Percentiles rank a stretch among this genome's conserved stretches.
Evolutionary conservation across 2,888 invertebrate species (phyloP).

Genomic region (Meiosimyza decipiens): DNA sequence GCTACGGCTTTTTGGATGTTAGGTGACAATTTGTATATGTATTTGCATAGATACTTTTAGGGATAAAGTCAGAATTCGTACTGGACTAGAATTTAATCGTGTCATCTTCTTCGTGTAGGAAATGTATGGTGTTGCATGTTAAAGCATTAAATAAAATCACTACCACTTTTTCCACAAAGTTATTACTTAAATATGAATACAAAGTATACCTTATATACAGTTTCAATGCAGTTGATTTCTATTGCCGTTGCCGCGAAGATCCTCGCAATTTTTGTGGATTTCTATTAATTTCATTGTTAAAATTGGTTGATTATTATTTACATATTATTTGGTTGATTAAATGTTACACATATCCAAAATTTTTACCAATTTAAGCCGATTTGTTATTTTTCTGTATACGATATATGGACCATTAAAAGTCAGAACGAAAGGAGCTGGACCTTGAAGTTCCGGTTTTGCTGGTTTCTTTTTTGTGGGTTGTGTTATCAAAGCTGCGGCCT

Average conservation of each 20-base stretch:
- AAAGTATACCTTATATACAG: slow-evolving; percentile 46
- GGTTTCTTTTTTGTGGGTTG: too few species aligned
- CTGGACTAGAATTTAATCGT: too few species aligned
- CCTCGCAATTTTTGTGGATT: slow-evolving; percentile 66
- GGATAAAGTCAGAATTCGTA: too few species aligned
- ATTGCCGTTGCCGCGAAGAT: slow-evolving; percentile 63
- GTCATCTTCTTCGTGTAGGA: not conserved
- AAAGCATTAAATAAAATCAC: not conserved
- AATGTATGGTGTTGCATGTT: too few species aligned
- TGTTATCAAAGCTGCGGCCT: too few species aligned
- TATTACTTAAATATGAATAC: not conserved
- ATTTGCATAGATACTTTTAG: too few species aligned
- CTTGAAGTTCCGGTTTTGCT: too few species aligned
- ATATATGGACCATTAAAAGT: not conserved
- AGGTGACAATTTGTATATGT: too few species aligned
- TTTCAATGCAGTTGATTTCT: slow-evolving; percentile 40
- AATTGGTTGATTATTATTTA: slow-evolving; percentile 31
- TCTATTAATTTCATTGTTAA: slow-evolving; percentile 51
- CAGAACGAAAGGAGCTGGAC: too few species aligned
- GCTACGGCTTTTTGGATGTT: too few species aligned
- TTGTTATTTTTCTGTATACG: not conserved
- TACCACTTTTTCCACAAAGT: not conserved
- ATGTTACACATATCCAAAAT: slow-evolving; percentile 20
- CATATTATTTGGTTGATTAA: slow-evolving; percentile 17
- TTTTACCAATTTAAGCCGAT: slow-evolving; percentile 9